phyloP scores from a whole-genome alignment of 2,113 vertebrate genomes.

The Esox niger region DNA sequence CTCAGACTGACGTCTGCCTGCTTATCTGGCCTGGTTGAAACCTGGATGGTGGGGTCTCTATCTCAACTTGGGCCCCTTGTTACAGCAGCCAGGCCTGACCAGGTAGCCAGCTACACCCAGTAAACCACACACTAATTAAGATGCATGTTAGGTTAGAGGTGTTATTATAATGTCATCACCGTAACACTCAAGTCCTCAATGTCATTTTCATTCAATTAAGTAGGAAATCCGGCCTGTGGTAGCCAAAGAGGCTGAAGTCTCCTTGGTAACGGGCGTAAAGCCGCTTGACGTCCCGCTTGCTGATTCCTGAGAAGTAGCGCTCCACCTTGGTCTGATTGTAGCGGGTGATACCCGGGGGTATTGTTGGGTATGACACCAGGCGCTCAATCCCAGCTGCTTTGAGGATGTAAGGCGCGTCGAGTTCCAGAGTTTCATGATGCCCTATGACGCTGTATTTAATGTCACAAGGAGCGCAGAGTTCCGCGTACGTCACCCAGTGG shows the following conservation, averaged over 20 bases:
- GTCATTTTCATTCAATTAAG: constrained; percentile 70
- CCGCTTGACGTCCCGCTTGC: constrained; percentile 85
- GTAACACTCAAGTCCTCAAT: constrained; percentile 12
- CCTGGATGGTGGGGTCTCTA: no score
- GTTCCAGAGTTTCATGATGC: constrained; percentile 94
- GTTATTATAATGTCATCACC: neutral
- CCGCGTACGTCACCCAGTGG: constrained; percentile 91
- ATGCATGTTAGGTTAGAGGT: neutral
- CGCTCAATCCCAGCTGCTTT: constrained; percentile 83
- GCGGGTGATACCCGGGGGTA: constrained; percentile 89
- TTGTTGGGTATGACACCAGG: constrained; percentile 88
- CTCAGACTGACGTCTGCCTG: no score
- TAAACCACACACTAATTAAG: constrained; percentile 11
- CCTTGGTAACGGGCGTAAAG: constrained; percentile 87
- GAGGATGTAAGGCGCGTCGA: constrained; percentile 87
- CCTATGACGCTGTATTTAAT: constrained; percentile 87
- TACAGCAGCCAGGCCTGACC: no score
- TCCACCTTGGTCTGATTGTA: constrained; percentile 96
- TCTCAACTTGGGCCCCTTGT: no score
- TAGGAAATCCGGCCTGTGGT: constrained; percentile 87
- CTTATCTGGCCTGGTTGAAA: no score
- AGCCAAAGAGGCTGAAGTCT: constrained; percentile 93
- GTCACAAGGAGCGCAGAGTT: constrained; percentile 94
- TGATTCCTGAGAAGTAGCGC: constrained; percentile 86
- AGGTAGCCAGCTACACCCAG: constrained; percentile 8